phyloP scores from a whole-genome alignment of 2,888 invertebrate genomes.

The Tetragonula carbonaria region DNA sequence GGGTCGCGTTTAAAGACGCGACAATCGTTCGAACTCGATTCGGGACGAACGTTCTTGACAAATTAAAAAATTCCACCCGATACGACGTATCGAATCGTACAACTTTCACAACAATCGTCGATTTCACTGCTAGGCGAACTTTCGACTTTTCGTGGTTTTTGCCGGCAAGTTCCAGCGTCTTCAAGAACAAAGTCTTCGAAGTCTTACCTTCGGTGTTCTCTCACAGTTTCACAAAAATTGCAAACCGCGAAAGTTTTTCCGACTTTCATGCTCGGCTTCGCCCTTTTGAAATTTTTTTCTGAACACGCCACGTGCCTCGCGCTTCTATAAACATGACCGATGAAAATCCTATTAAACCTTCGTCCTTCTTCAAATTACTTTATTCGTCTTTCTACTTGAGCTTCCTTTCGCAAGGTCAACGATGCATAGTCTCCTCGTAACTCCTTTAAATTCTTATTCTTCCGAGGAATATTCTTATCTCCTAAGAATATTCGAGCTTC shows the following conservation, averaged over 20 bases:
- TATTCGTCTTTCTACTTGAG: background rate
- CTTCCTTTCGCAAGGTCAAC: too few species aligned
- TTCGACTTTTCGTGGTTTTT: slow-evolving; percentile 66
- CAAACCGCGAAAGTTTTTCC: background rate
- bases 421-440: too few species aligned
- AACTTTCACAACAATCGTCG: slow-evolving; percentile 50
- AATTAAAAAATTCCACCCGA: slow-evolving; percentile 29
- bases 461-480: background rate
- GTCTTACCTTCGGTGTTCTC: slow-evolving; percentile 48
- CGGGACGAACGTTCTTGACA: background rate
- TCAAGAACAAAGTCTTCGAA: slow-evolving; percentile 68
- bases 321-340: background rate
- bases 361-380: background rate
- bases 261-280: slow-evolving; percentile 3
- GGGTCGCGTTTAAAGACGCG: too few species aligned
- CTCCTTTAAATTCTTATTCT: background rate
- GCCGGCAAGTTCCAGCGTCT: slow-evolving; percentile 63
- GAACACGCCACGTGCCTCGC: background rate
- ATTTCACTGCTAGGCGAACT: slow-evolving; percentile 75
- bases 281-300: background rate
- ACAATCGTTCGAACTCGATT: too few species aligned
- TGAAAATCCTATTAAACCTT: background rate
- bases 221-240: slow-evolving; percentile 22
- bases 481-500: background rate
- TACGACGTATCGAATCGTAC: slow-evolving; percentile 8